These are phyloP conservation scores for Halcyon badia DNA, from an alignment of 2,797 vertebrate species.

Conservation along the genomic window DNA sequence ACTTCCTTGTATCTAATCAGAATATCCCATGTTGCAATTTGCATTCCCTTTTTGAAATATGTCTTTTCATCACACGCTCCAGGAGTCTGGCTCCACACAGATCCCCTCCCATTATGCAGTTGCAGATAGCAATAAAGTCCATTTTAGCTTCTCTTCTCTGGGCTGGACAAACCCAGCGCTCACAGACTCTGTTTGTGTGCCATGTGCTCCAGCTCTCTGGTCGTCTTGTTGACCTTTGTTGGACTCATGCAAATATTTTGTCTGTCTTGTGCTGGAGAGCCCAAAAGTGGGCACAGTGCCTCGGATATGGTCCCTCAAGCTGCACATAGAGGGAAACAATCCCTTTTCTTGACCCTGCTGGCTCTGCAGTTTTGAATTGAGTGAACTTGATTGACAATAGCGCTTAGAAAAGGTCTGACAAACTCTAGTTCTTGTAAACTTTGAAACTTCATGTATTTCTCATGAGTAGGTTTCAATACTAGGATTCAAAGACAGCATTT, in stretches of 20 bases:
- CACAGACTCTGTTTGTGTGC: neutral
- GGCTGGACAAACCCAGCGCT: neutral
- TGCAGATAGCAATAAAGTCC: neutral
- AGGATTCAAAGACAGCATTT: neutral
- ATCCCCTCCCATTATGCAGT: neutral
- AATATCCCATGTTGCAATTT: neutral
- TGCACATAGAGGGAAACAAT: neutral
- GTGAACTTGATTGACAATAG: neutral
- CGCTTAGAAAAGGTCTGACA: neutral
- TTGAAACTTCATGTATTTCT: neutral
- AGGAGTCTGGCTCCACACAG: neutral
- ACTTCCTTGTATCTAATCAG: neutral
- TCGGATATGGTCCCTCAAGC: neutral
- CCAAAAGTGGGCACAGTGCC: neutral
- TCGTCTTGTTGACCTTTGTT: neutral
- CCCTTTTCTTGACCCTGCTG: neutral
- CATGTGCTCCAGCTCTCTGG: neutral
- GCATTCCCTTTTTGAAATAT: neutral
- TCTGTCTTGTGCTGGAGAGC: neutral
- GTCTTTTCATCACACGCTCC: neutral
- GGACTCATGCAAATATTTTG: neutral
- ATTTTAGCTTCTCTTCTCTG: neutral
- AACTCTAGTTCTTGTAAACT: neutral
- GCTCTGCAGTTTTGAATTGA: neutral
- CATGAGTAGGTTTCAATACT: neutral